Evolutionary conservation across 1,140 invertebrate genomes (phyloP), one percentile per base, ranked within the genome.

Genomic region (Ceratina japonica): DNA sequence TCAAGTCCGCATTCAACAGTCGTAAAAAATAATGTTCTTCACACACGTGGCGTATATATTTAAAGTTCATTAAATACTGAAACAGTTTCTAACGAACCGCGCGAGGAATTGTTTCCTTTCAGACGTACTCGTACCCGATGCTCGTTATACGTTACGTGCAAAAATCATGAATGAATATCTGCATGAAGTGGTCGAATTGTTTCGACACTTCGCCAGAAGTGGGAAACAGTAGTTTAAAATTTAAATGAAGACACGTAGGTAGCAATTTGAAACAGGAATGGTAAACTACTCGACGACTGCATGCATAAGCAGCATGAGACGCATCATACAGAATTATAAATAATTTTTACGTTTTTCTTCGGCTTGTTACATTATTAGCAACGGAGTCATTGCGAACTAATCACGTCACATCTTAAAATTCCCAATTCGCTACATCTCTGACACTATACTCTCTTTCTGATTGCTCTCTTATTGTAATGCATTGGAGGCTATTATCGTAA

Each of bases 401-500:
- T 44, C 37, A 7, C 10, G 37, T 44, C 37, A 10, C 37, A 44
- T 10, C 5, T 44, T 3, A 44, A 44, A 44, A 44, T 44, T 44
- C 3, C 37, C 10, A 44, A 44, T 44, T 44, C 37, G 37, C 10
- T 7, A 31, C 4, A 31, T 31, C 27, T 31, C 4, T 31, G 27
- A 31, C 4, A 31, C 27, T 4, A 31, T 31, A 31, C 27, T 31
- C 27, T 31, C 4, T 31, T 31, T 31, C 27, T 31, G 27, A 31
- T 31, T 31, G 10, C 51, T 13, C 51, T 52, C 51, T 12, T 52
- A 52, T 52, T 13, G 51, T 52, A 12, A 16, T 49, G 64, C 13
- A 18, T 44, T 10, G 65, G 15, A 31, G 51, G 51, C 65, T 68
- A 27, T 68, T 68, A 51, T 51, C 24, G 20, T 52, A 49, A 66